Percentiles rank a stretch among this genome's conserved stretches.
Evolutionary conservation across 2,113 vertebrate species (phyloP).

Genomic region (Elanoides forficatus): DNA sequence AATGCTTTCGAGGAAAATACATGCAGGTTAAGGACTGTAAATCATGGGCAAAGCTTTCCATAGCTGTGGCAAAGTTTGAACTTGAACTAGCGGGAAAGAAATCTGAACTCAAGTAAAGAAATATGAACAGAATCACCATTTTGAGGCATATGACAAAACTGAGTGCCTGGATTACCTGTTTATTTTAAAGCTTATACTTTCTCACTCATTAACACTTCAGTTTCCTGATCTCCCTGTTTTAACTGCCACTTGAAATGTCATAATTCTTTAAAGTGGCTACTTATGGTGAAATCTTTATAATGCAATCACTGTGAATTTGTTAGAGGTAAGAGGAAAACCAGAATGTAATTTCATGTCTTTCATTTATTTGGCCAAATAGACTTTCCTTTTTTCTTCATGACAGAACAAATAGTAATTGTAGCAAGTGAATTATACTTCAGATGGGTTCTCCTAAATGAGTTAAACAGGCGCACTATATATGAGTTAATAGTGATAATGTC

Average conservation of each 20-base stretch:
- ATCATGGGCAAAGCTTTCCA: background rate
- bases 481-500: background rate
- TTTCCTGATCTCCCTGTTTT: background rate
- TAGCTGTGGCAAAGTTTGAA: background rate
- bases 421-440: background rate
- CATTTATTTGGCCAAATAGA: background rate
- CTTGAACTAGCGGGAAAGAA: background rate
- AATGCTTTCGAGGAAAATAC: background rate
- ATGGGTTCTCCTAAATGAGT: background rate
- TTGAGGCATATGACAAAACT: background rate
- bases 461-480: background rate
- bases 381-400: background rate
- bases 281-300: background rate
- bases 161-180: background rate
- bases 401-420: background rate
- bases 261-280: background rate
- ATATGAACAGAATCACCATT: background rate
- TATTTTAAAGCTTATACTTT: background rate
- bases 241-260: background rate
- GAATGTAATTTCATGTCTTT: background rate
- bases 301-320: background rate
- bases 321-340: background rate
- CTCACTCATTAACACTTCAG: background rate
- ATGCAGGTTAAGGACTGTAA: background rate
- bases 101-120: background rate